Conservation (phyloP, 1,140 invertebrate species). For the Homarus americanus region DNA sequence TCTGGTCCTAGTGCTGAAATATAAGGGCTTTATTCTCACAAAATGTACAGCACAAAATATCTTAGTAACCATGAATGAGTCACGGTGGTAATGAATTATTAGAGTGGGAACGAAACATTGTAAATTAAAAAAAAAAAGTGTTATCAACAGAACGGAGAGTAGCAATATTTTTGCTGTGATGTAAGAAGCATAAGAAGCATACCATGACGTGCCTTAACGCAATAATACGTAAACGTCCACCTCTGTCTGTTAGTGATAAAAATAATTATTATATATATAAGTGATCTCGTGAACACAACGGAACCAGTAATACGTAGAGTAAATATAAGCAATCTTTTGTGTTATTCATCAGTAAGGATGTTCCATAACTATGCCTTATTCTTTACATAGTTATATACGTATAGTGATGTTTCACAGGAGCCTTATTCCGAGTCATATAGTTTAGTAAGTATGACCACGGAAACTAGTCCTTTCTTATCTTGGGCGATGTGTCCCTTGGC, state of each 20-base stretch:
- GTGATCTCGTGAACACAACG: not conserved
- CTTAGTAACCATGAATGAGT: not conserved
- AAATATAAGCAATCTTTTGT: no score
- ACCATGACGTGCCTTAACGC: constrained; percentile 6
- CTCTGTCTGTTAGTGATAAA: not conserved
- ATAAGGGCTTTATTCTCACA: not conserved
- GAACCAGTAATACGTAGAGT: not conserved
- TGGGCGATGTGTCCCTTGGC: no score
- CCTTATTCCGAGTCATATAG: no score
- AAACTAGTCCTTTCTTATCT: no score
- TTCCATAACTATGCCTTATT: no score
- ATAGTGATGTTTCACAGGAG: no score
- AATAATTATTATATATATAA: not conserved
- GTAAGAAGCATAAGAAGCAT: not conserved
- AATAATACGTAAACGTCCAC: not conserved
- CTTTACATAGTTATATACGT: no score
- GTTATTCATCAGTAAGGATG: no score
- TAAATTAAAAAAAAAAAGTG: not conserved
- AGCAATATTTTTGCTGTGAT: not conserved
- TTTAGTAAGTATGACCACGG: no score
- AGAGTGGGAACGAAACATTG: not conserved
- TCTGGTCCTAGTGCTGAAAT: no score
- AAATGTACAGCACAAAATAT: not conserved
- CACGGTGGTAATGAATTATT: not conserved
- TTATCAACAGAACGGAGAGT: not conserved